Base-by-base conservation (phyloP, 35 echinoderm and acorn worm genomes). In the Apostichopus parvimensis region DNA sequence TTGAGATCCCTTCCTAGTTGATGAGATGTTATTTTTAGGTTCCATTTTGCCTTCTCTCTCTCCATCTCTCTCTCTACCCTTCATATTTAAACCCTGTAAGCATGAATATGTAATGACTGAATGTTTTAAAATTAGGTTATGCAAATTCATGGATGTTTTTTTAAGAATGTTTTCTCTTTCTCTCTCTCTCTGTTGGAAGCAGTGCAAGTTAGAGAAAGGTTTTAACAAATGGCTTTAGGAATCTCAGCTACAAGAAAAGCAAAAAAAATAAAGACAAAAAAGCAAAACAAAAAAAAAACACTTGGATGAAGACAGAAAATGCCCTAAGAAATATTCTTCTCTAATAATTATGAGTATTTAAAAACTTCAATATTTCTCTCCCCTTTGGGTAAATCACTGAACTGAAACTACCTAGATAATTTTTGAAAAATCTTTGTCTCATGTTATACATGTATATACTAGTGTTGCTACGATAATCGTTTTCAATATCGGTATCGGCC, bases 51-150 rank as follows among this genome's bases (percentile, higher is more conserved):
- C 12, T 61, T 18, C 71, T 75, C 21, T 75, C 18, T 22, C 4
- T 75, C n/a, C 1, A 0, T 75, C 7, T n/a, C 71, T 75, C 71
- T 75, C 17, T 75, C 15, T 75, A 75, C 71, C 71, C 17, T 20
- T 75, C 71, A 18, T 75, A 13, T 14, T 75, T 75, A 20, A 75
- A 75, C 15, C 71, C 71, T 75, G 71, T 75, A 75, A 75, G 71
- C 71, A 75, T 75, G 71, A 75, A 75, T 75, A 75, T 75, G 14
- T 75, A 75, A 75, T 22, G 20, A 7, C 71, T 18, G 71, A 75
- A 75, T n/a, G 17, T n/a, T 75, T 61, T 75, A 22, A 75, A 75
- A 75, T 75, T 75, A 75, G 71, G 71, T 75, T 75, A 75, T 18
- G 17, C 14, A 8, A 75, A 20, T 75, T 75, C 21, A 22, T 75